Conservation (phyloP, 2,797 vertebrate species). For the Clarias platycephalus region DNA sequence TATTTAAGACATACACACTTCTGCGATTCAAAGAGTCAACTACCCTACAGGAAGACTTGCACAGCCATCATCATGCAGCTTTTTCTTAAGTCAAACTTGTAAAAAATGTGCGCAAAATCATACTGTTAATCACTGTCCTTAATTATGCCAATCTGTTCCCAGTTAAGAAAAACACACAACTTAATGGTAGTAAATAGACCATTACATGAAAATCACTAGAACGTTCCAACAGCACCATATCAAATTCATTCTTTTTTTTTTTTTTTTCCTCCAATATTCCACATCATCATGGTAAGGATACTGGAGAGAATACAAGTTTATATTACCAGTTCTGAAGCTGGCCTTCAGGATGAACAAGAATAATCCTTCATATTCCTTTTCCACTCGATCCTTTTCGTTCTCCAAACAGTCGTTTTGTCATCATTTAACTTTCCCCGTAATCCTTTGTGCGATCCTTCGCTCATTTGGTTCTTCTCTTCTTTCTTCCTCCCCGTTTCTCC, state of each 20-base stretch:
- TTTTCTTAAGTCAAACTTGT: not conserved
- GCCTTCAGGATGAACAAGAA: slow-evolving; percentile 44
- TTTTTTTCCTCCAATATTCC: not conserved
- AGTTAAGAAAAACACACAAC: not conserved
- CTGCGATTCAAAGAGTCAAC: not conserved
- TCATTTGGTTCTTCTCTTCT: slow-evolving; percentile 19
- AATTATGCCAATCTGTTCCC: not conserved
- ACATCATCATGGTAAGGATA: not conserved
- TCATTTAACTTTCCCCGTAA: not conserved
- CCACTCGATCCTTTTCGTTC: not conserved
- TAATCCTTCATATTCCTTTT: slow-evolving; percentile 55
- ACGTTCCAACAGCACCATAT: not conserved
- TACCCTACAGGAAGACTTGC: not conserved
- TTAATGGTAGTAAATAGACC: not conserved
- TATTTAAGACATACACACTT: not conserved
- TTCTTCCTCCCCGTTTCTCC: slow-evolving; percentile 35
- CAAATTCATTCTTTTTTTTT: not conserved
- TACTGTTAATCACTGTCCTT: not conserved
- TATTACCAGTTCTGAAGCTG: slow-evolving; percentile 57
- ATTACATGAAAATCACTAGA: not conserved
- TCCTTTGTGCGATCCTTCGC: slow-evolving; percentile 28
- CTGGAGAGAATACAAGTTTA: not conserved
- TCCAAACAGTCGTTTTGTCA: slow-evolving; percentile 20
- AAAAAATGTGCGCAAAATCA: not conserved
- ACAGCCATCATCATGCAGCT: not conserved